Evolutionary conservation across 1,140 invertebrate species (phyloP).

Genomic region (Aphelenchoides fujianensis): DNA sequence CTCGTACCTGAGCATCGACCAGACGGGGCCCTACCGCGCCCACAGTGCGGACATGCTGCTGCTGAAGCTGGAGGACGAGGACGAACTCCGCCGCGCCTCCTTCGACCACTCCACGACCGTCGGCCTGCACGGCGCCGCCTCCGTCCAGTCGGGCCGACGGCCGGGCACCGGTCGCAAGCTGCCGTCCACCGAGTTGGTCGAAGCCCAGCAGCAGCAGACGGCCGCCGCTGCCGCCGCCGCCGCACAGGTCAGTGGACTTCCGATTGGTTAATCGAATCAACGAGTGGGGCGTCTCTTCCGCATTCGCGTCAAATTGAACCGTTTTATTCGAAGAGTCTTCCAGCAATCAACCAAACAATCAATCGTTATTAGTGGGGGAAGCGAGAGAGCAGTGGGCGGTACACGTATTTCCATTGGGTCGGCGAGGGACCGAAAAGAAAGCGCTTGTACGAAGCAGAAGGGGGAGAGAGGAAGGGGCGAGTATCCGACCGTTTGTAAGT

Average conservation of each 20-base stretch:
- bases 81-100: conserved; percentile 1
- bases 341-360: too few species aligned
- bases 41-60: conserved; percentile 11
- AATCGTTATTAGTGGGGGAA: too few species aligned
- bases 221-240: too few species aligned
- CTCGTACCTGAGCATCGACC: not conserved
- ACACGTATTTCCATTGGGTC: too few species aligned
- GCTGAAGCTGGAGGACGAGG: not conserved
- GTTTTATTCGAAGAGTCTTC: too few species aligned
- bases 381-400: too few species aligned
- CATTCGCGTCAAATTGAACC: too few species aligned
- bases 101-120: conserved; percentile 4
- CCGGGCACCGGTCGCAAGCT: conserved; percentile 9
- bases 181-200: not conserved
- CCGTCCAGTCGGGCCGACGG: not conserved
- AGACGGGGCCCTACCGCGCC: not conserved
- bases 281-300: too few species aligned
- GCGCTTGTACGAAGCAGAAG: too few species aligned
- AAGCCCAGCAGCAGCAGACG: not conserved
- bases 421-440: too few species aligned
- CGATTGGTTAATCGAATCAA: not conserved
- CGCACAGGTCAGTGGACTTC: not conserved
- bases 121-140: not conserved
- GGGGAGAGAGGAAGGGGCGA: too few species aligned
- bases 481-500: too few species aligned